Base-by-base conservation (phyloP, 2,888 invertebrate species). In the Amphipyra berbera region DNA sequence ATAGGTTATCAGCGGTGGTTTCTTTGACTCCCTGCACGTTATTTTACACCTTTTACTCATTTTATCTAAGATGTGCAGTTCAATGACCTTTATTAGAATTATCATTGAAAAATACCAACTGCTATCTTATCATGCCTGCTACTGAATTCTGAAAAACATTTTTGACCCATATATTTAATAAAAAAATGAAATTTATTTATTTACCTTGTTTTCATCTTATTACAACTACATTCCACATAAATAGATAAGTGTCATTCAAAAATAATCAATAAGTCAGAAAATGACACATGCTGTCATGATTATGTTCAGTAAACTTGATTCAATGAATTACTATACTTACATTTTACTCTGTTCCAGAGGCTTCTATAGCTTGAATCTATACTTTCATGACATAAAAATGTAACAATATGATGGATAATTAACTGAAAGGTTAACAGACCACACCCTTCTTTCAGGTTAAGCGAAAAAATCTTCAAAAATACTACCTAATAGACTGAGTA, bases 1-100 rank as follows among this genome's bases (percentile, higher is more conserved):
- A 74, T 82, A 88, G 85, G 85, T 89, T 87, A 87, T 88, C 87
- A 78, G 56, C 49, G 54, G 46, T 58, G 41, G 72, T 78, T 81
- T 69, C 68, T 76, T 63, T 58, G 47, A 59, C 57, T 54, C 44
- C 60, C 63, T 72, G 35, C 50, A 61, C 48, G 54, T 60, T 63
- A 71, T 72, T 78, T 71, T 71, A 65, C 55, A 63, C 60, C 45
- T 68, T 61, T 69, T 64, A 15, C 45, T 6, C 13, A 52, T 64
- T 64, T 61, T 64, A 71, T 67, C 70, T 60, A 63, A 62, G 71
- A 64, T 64, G 52, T 65, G 45, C 59, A 79, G 87, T 84, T 87
- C 87, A 85, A 64, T 83, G 86, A 87, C 87, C 88, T 82, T 79
- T 78, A 76, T 83, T 76, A 81, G 76, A 81, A 82, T 86, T 85